Evolutionary conservation across 2,888 invertebrate genomes (phyloP), one percentile per base, ranked within the genome.

Genomic region (Netelia inedita): DNA sequence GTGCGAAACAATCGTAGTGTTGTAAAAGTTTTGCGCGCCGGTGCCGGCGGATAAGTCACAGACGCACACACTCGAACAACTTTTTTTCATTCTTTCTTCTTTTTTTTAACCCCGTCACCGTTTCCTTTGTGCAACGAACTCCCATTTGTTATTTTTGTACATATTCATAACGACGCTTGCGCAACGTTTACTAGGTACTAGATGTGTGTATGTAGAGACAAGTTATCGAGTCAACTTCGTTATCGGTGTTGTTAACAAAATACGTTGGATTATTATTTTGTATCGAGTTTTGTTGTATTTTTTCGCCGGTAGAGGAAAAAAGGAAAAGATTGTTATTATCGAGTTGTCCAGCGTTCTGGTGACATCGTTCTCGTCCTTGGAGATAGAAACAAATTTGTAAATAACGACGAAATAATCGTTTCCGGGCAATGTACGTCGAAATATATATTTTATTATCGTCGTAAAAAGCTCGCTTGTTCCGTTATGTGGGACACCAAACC

Each of bases 61-160:
- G 79, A 83, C 59, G 71, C 83, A 73, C 75, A 50, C 55, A 85
- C 82, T 75, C 86, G 85, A 83, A 86, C 65, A 66, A 57, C 79
- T 59, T 78, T 75, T 19, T 57, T 53, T 69, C 35, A 76, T 59
- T 78, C 69, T 19, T 35, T 57, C 55, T 69, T 21, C 75, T 53
- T 23, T 19, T 55, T 53, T 14, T 59, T 63, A 79, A 73, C 78
- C 65, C 87, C 86, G 88, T 88, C 89, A 87, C 86, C 88, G 86
- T 89, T 89, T 89, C 86, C 88, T 88, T 91, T 90, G 90, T 91
- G 68, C 81, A 79, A 43, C 85, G 87, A 87, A 86, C 79, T 74
- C 86, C 88, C 90, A 87, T 90, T 91, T 90, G 90, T 92, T 92
- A 90, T 91, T 92, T 86, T 91, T 89, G 86, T 91, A 89, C 91